phyloP scores from a whole-genome alignment of 2,888 invertebrate genomes.

The Chaetogeoica ovagalla region DNA sequence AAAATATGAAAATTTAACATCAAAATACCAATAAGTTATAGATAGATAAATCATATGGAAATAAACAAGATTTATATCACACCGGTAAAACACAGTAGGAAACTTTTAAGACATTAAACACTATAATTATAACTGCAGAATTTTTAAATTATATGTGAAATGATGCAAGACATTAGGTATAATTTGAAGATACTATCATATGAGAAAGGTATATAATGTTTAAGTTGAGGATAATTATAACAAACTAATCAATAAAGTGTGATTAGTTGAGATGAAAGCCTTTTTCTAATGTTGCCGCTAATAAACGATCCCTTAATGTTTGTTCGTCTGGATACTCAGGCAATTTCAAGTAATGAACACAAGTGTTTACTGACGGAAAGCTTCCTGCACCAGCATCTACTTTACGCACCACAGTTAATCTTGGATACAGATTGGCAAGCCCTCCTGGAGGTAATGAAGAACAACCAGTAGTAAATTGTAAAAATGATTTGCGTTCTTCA shows the following conservation, averaged over 20 bases:
- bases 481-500: conserved; percentile 92
- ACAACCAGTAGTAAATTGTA: conserved; percentile 99
- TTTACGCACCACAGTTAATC: conserved; percentile 95
- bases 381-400: conserved; percentile 96
- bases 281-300: conserved; percentile 94
- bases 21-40: conserved; percentile 22
- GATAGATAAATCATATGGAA: conserved; percentile 2
- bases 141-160: conserved; percentile 8
- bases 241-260: neutral
- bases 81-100: conserved; percentile 15
- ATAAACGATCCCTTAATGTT: conserved; percentile 83
- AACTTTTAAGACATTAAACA: conserved; percentile 12
- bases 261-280: conserved; percentile 95
- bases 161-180: conserved; percentile 24
- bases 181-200: conserved; percentile 20
- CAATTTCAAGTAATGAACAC: conserved; percentile 97
- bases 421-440: conserved; percentile 93
- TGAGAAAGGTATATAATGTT: neutral
- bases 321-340: conserved; percentile 97
- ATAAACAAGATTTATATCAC: conserved; percentile 23
- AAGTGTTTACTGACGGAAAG: conserved; percentile 98
- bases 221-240: conserved; percentile 10
- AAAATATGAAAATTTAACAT: conserved; percentile 40
- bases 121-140: too few species aligned
- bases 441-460: conserved; percentile 97